Percentiles rank a stretch among this genome's conserved stretches.
phyloP scores from a whole-genome alignment of 2,888 invertebrate species.

The Zootermopsis nevadensis region DNA sequence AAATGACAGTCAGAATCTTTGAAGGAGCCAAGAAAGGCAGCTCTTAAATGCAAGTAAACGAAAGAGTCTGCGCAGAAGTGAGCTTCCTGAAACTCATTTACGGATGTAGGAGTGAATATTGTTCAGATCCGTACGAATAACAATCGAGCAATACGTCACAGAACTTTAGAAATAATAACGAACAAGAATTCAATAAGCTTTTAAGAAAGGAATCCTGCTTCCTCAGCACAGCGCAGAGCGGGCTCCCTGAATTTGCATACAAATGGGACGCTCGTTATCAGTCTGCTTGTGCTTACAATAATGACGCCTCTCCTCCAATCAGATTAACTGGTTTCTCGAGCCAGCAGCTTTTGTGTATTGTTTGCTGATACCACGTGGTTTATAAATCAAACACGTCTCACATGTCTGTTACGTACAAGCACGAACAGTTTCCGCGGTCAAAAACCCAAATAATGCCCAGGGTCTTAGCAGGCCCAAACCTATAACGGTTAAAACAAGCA shows the following conservation, averaged over 20 bases:
- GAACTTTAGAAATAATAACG: background rate
- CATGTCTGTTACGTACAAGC: background rate
- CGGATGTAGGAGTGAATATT: background rate
- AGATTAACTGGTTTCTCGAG: background rate
- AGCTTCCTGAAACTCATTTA: background rate
- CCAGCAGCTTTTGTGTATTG: background rate
- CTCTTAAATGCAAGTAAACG: too few relatives aligned
- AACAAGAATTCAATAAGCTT: background rate
- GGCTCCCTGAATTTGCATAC: constrained; percentile 10
- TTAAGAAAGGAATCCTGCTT: background rate
- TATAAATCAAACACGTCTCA: background rate
- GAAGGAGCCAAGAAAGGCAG: too few relatives aligned
- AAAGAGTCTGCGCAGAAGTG: background rate
- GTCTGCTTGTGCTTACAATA: background rate
- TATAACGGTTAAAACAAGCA: too few relatives aligned
- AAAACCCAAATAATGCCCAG: background rate
- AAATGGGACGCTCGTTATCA: constrained; percentile 9
- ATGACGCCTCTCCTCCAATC: background rate
- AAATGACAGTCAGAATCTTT: background rate
- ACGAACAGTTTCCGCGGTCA: background rate
- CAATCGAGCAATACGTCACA: background rate
- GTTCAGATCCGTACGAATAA: background rate
- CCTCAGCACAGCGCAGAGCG: background rate
- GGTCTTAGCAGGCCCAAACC: too few relatives aligned
- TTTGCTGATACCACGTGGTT: background rate